Evolutionary conservation across 1,140 invertebrate genomes (phyloP), one percentile per base, ranked within the genome.

Genomic region (Drosophila ambigua): DNA sequence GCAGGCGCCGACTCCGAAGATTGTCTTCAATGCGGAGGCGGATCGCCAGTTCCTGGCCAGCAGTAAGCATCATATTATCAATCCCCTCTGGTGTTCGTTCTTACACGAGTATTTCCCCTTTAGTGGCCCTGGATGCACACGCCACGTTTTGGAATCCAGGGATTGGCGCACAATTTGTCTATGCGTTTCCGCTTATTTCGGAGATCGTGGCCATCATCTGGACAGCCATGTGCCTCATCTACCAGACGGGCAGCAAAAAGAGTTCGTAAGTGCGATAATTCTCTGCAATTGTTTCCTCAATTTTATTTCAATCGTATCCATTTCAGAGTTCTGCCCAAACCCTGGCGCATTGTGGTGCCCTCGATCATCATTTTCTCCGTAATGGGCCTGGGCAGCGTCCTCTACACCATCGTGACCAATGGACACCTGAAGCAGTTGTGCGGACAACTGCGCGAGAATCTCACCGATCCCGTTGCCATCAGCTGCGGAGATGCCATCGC

Each of bases 301-400:
- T 46, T 39, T 8, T 1, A 15, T 2, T 20, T 5, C 46, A 0
- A 1, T 4, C 28, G 7, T 15, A 24, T 41, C 43, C 23, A 41
- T 63, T 72, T 9, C 31, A 91, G 90, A 6, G 90, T 91, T 7
- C 60, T 91, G 41, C 90, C 90, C 2, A 87, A 91, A 35, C 90
- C 90, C 2, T 91, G 90, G 90, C 88, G 90, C 43, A 91, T 91
- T 65, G 90, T 91, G 2, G 71, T 90, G 55, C 90, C 90, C n/a
- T 90, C 90, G 24, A 89, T 91, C 23, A 24, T 68, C 2, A 82
- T 91, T 4, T 91, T 91, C 23, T 67, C 79, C 5, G 49, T 91
- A 6, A 91, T 91, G 90, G 76, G 84, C 6, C 8, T 90, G 9
- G 55, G 72, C 7, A 90, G 84, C 41, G 52, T 80, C 0, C 51